Base-by-base conservation (phyloP, 2,888 invertebrate species). In the Drosophila mayaguana region DNA sequence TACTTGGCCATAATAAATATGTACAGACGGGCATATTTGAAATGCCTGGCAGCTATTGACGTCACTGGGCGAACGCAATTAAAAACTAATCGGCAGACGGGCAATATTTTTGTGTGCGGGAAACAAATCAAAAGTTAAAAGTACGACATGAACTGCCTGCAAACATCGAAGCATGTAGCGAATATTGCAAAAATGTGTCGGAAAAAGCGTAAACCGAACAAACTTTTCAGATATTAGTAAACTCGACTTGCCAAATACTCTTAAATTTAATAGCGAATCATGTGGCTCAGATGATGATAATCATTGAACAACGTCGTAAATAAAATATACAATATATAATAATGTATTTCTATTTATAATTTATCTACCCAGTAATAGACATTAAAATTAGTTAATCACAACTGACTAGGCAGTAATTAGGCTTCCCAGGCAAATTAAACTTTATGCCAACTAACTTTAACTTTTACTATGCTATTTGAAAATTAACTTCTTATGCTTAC, bases 81-180 rank as follows among this genome's bases (percentile, higher is more conserved):
- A 83, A 83, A 88, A 89, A 87, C 89, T 81, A 87, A 84, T 84
- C 87, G 89, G 65, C 54, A 78, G 62, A 50, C 59, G 51, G 67
- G 64, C 60, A 56, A 50, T 54, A 64, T 51, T 61, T 64, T 40
- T 66, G 50, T 57, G 53, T 63, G 60, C 46, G 43, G 42, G 25
- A 62, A 85, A 86, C 86, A 88, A 83, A 86, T 88, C 83, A 83
- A 88, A 83, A 72, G 57, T 69, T 11, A n/a, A 32, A 63, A 67
- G 59, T 74, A 64, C 85, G 66, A 79, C 55, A 68, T 51, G 63
- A 75, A 69, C 68, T 70, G 76, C 68, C 60, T 46, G 18, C 45
- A 64, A 63, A 50, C 60, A 57, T 42, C 65, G 64, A 38, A 57
- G 67, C 66, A 64, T 53, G 40, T 46, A 54, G 56, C 7, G 51